These are phyloP conservation scores for Mythimna lalbum DNA, from an alignment of 2,888 invertebrate species.

Conservation along the genomic window DNA sequence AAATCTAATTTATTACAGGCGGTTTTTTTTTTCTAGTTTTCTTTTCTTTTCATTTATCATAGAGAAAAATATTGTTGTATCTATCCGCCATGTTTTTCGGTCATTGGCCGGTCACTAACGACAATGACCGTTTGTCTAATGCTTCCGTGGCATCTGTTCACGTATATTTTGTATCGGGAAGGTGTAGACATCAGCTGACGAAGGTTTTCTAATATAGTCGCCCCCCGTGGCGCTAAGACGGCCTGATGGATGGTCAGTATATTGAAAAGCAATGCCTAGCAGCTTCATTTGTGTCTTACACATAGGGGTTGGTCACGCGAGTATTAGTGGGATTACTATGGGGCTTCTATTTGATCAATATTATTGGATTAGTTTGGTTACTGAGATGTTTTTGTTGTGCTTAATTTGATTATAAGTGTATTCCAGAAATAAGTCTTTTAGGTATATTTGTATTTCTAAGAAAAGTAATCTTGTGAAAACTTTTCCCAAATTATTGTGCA, in stretches of 20 bases:
- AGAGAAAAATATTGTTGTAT: slow-evolving; percentile 24
- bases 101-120: slow-evolving; percentile 46
- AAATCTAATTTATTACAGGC: slow-evolving; percentile 11
- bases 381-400: slow-evolving; percentile 31
- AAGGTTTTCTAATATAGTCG: slow-evolving; percentile 89
- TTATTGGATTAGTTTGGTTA: slow-evolving; percentile 47
- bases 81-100: slow-evolving; percentile 32
- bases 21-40: slow-evolving; percentile 30
- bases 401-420: neutral
- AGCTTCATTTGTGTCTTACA: slow-evolving; percentile 70
- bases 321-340: slow-evolving; percentile 77
- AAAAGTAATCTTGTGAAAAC: no score
- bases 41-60: slow-evolving; percentile 26
- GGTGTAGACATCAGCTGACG: slow-evolving; percentile 77
- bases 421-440: neutral
- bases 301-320: slow-evolving; percentile 83
- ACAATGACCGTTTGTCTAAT: slow-evolving; percentile 40
- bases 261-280: slow-evolving; percentile 88
- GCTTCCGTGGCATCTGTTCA: slow-evolving; percentile 55
- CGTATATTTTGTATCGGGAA: slow-evolving; percentile 57
- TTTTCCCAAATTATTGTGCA: no score
- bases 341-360: slow-evolving; percentile 76
- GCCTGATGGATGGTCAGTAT: slow-evolving; percentile 88
- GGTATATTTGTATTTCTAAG: no score
- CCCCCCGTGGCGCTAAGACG: slow-evolving; percentile 86